Evolutionary conservation across 2,888 invertebrate species (phyloP), one percentile per base, ranked within the genome.

Genomic region (Drosophila anomelani): DNA sequence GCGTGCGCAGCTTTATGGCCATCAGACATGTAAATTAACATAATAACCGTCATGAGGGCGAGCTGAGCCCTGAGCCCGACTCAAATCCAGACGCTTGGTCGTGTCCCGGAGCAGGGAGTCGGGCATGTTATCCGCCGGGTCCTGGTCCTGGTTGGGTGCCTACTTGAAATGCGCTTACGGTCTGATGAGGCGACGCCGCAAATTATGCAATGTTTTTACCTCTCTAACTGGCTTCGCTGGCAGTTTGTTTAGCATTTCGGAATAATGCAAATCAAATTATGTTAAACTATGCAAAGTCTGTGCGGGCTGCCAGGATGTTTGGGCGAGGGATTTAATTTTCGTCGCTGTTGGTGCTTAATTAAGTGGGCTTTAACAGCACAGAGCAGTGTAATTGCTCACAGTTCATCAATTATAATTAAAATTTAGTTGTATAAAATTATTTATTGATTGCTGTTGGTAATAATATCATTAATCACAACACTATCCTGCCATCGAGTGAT

Each of bases 1-100:
- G 20, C 38, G 47, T 46, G 72, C 38, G 51, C 38, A 51, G 68
- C 76, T 76, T 82, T 76, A 68, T 51, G 75, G 54, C 78, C 71
- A 76, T 79, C 82, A 81, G 78, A 85, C 85, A 85, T 81, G 72
- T 58, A 85, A 85, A 83, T 83, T 83, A 87, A 80, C 88, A 80
- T 87, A 79, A 80, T 81, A 85, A 85, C 78, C 88, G 72, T 53
- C 75, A 66, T 62, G 73, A 79, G 77, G 1, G 1, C 20, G 20
- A 20, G 20, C 20, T 20, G 20, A 20, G 20, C 20, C 67, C 71
- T 34, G 66, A 58, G 69, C 62, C 38, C 13, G 62, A 34, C 20
- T 69, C 68, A 68, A 68, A 68, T 68, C 68, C 56, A 57, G 70
- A 38, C 68, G 57, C 47, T 29, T 39, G 68, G 83, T 63, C 76